Base-by-base conservation (phyloP, 64 coral and sea anemone species). In the Montipora cactus region DNA sequence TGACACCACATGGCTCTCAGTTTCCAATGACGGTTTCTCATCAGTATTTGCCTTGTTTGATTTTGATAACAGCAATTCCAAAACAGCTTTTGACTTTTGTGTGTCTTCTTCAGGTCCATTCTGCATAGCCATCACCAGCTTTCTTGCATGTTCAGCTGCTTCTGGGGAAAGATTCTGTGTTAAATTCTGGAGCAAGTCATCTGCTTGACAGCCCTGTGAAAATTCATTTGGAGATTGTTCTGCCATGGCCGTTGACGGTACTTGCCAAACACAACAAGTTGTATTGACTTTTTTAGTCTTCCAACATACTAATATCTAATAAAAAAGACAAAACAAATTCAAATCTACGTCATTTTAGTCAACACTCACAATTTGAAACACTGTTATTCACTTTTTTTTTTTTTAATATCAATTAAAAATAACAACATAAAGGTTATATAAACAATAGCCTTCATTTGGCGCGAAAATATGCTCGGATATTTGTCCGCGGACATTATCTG, bases 91-190 rank as follows among this genome's bases (percentile, higher is more conserved):
- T 5, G 1, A 25, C 25, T 25, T 25, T 25, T 25, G 25, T 25
- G 25, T 50, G 15, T 86, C 66, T 20, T 71, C 82, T 86, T 86
- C 62, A 71, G 82, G 22, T 19, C 64, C 82, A 86, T 51, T 86
- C 46, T 86, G 20, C 64, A 86, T 49, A 0, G 82, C 82, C 18
- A 71, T 22, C 15, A 49, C 37, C 18, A 86, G 46, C n/a, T 86
- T 70, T 46, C 45, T 49, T 22, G 64, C 19, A 49, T 22, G 44
- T 71, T 86, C 44, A 5, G 47, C 62, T 67, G 28, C 46, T 86
- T 86, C 82, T 3, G 66, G 46, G 18, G 62, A 46, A 71, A 86
- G 10, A 51, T 49, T 48, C 19, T 51, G 45, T 47, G 58, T 84
- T 19, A 84, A 67, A 84, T 23, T 64, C 44, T 64, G 10, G 11